Evolutionary conservation across 2,888 invertebrate species (phyloP), one percentile per base, ranked within the genome.

Genomic region (Neoitamus cyanurus): DNA sequence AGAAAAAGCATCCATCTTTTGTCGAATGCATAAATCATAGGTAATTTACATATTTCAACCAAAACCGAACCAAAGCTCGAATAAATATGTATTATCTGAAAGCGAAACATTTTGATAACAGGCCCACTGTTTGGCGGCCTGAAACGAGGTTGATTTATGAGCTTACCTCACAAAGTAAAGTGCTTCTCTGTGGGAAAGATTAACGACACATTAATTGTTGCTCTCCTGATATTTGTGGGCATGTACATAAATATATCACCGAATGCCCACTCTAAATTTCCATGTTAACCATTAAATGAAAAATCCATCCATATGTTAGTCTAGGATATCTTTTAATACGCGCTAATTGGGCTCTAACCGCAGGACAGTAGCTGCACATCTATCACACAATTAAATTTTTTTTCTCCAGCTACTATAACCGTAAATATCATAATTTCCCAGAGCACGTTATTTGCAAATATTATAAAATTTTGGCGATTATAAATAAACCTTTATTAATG

Each of bases 81-180:
- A 58, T 25, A 58, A 58, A 58, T 58, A 58, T 58, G 58, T 58
- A 58, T 58, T 58, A 58, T 58, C 58, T 58, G 58, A 58, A 58
- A 58, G 20, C 25, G 58, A 58, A 58, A 20, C 58, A 15, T 25
- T 58, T 58, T 58, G 58, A 58, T 58, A 58, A 58, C 58, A 58
- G 58, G 25, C 20, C 20, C 48, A 48, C 7, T 48, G 7, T 20
- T 48, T 20, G 15, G 48, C 7, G 25, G 48, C 58, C 58, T 58
- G 6, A 58, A 58, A 58, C 6, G 25, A 58, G 9, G 25, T 58
- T 58, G 58, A 58, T 58, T 58, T 58, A 58, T 58, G 20, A 25
- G 58, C 15, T 25, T 48, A 48, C 48, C 48, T 58, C 20, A 58
- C 20, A 15, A 58, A 25, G 20, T 25, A 42, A 42, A 42, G 20